Conservation (phyloP, 2,797 vertebrate species). For the Gallirallus australis region DNA sequence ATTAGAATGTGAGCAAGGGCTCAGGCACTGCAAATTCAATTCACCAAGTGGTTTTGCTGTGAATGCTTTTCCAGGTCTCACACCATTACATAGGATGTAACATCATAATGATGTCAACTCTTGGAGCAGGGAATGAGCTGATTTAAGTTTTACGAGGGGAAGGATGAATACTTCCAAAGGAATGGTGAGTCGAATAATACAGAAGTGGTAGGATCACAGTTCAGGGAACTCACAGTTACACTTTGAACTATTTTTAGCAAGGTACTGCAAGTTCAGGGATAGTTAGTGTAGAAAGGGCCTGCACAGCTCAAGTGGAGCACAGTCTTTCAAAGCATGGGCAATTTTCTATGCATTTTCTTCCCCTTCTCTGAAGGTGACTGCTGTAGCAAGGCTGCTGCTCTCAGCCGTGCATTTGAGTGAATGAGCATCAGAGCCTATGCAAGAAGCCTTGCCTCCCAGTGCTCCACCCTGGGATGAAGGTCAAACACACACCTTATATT, state of each 20-base stretch:
- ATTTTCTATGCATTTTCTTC: background rate
- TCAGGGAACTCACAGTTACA: background rate
- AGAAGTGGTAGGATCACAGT: constrained; percentile 27
- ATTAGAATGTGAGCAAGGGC: background rate
- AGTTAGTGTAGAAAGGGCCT: background rate
- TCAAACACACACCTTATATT: background rate
- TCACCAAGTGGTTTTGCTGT: background rate
- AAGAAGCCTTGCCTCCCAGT: background rate
- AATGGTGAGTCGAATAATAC: constrained; percentile 49
- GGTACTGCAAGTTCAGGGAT: constrained; percentile 30
- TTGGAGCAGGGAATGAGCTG: constrained; percentile 58
- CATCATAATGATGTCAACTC: constrained; percentile 75
- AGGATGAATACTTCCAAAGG: constrained; percentile 73
- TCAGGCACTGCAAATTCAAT: constrained; percentile 50
- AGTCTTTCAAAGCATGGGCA: background rate
- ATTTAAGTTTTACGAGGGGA: constrained; percentile 69
- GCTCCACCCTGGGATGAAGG: background rate
- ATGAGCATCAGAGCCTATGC: background rate
- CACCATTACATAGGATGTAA: constrained; percentile 72
- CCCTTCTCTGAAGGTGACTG: background rate
- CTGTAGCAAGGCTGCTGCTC: background rate
- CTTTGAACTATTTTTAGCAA: constrained; percentile 59
- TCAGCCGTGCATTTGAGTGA: too few relatives aligned
- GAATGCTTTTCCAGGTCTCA: constrained; percentile 70
- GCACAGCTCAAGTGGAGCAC: background rate